Percentiles rank a stretch among this genome's conserved stretches.
Evolutionary conservation across 2,888 invertebrate genomes (phyloP).

Genomic region (Gryllus longicercus): DNA sequence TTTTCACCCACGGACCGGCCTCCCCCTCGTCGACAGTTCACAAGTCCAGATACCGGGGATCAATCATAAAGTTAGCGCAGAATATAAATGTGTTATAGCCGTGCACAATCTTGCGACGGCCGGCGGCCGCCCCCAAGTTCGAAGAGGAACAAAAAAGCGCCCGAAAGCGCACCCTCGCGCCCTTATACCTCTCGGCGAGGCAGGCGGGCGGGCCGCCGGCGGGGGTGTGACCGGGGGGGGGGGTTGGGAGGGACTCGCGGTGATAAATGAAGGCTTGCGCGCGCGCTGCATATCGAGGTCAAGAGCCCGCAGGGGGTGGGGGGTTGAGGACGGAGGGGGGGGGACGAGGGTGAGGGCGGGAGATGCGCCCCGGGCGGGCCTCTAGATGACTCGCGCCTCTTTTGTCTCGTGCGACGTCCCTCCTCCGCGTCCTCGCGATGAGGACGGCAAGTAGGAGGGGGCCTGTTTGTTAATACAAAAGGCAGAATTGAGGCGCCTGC

Average conservation of each 20-base stretch:
- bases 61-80: too few relatives aligned
- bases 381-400: background rate
- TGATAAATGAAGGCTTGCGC: background rate
- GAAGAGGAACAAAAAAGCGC: too few relatives aligned
- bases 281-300: conserved; percentile 2
- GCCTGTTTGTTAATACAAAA: background rate
- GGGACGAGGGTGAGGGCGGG: background rate
- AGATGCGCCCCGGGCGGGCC: background rate
- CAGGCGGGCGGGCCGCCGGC: background rate
- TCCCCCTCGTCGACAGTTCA: too few relatives aligned
- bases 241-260: background rate
- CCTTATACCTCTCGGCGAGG: background rate
- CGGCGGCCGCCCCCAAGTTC: too few relatives aligned
- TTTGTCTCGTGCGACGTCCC: background rate
- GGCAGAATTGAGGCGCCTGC: too few relatives aligned
- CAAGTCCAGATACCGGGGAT: too few relatives aligned
- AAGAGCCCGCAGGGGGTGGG: background rate
- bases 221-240: background rate
- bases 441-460: background rate
- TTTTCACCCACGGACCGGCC: too few relatives aligned
- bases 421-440: background rate
- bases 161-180: too few relatives aligned
- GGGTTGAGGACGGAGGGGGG: background rate
- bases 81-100: too few relatives aligned
- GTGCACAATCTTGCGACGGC: too few relatives aligned